phyloP scores from a whole-genome alignment of 2,888 invertebrate species.

The Napeogenes sylphis region DNA sequence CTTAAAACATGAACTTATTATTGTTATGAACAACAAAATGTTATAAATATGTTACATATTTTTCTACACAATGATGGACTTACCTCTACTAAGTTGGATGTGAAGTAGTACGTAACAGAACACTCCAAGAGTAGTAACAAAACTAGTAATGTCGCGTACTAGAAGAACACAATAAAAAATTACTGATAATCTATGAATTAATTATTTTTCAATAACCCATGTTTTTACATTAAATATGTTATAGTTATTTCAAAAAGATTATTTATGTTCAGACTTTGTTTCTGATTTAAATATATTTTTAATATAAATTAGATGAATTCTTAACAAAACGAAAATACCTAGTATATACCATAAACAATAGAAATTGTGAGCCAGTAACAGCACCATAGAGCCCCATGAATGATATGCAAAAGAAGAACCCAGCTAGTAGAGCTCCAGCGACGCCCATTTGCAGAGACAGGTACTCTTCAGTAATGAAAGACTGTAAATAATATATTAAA shows the following conservation, averaged over 20 bases:
- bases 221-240: too few relatives aligned
- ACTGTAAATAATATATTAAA: slow-evolving; percentile 37
- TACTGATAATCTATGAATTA: too few relatives aligned
- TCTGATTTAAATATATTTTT: background rate
- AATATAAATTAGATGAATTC: background rate
- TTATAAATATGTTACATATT: too few relatives aligned
- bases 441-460: slow-evolving; percentile 48
- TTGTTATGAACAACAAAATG: too few relatives aligned
- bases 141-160: slow-evolving; percentile 59
- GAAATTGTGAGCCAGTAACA: slow-evolving; percentile 50
- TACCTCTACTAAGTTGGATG: slow-evolving; percentile 50
- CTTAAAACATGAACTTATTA: background rate
- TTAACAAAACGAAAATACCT: background rate
- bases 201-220: too few relatives aligned
- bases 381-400: slow-evolving; percentile 65
- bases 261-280: background rate
- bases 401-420: slow-evolving; percentile 52
- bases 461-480: slow-evolving; percentile 45
- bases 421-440: slow-evolving; percentile 38
- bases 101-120: slow-evolving; percentile 58
- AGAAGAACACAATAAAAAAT: slow-evolving; percentile 36
- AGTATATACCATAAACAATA: slow-evolving; percentile 60
- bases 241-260: background rate
- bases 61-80: background rate
- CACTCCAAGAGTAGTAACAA: slow-evolving; percentile 60